These are phyloP conservation scores for Paralichthys olivaceus DNA, from an alignment of 2,113 vertebrate species.

Conservation along the genomic window DNA sequence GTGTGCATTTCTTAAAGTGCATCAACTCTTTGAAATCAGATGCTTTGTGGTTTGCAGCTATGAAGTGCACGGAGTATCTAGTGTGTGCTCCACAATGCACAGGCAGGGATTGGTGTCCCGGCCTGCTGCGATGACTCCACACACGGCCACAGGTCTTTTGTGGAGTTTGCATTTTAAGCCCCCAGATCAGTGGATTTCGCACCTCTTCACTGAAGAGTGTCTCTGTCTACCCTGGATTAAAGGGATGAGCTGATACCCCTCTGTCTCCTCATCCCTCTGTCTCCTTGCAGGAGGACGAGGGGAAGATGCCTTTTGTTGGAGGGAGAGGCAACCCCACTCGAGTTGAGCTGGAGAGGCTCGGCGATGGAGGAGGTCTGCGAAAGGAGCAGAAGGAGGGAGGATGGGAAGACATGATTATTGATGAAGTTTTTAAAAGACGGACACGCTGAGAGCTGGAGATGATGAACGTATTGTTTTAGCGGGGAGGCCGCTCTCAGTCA, in stretches of 20 bases:
- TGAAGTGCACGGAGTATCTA: background rate
- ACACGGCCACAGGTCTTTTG: constrained; percentile 64
- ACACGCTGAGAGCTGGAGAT: constrained; percentile 33
- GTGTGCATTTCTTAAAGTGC: constrained; percentile 21
- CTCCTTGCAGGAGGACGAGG: constrained; percentile 61
- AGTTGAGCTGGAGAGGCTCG: constrained; percentile 48
- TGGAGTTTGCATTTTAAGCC: constrained; percentile 72
- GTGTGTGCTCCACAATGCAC: constrained; percentile 30
- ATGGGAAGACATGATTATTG: constrained; percentile 55
- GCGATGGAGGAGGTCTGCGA: constrained; percentile 10
- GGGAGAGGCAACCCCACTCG: constrained; percentile 56
- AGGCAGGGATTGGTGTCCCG: constrained; percentile 29
- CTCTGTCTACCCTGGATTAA: constrained; percentile 76
- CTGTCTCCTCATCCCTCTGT: constrained; percentile 69
- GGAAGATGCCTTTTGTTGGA: constrained; percentile 77
- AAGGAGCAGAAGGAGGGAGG: constrained; percentile 48
- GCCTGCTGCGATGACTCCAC: constrained; percentile 69
- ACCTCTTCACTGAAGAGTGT: constrained; percentile 79
- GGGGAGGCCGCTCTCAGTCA: constrained; percentile 57
- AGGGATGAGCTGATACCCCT: constrained; percentile 76
- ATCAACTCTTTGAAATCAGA: constrained; percentile 16
- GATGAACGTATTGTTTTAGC: constrained; percentile 74
- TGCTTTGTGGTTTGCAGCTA: constrained; percentile 1
- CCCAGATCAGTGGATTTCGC: constrained; percentile 77
- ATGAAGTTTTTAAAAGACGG: constrained; percentile 48